phyloP scores from a whole-genome alignment of 2,888 invertebrate species.

The Steinernema hermaphroditum region DNA sequence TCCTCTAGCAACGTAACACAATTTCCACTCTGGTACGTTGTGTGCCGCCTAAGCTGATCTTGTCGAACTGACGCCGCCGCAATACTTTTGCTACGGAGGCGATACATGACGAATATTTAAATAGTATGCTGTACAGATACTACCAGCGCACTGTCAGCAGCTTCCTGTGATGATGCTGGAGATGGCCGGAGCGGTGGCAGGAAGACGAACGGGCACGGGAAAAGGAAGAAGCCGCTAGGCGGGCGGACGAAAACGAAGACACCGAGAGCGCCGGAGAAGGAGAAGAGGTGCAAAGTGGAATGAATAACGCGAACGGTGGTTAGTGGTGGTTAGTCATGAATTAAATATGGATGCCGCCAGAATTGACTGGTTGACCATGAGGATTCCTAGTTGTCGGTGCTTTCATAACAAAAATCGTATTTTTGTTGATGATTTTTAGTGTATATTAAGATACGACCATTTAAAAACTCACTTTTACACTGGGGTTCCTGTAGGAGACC shows the following conservation, averaged over 20 bases:
- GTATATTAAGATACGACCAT: background rate
- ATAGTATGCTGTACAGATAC: background rate
- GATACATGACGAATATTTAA: constrained; percentile 9
- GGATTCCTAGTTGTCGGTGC: background rate
- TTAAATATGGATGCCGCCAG: constrained; percentile 17
- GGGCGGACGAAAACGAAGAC: background rate
- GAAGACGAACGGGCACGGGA: background rate
- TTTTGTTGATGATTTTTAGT: constrained; percentile 1
- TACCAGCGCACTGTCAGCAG: too few relatives aligned
- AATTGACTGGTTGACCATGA: background rate
- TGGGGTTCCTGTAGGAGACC: constrained; percentile 59
- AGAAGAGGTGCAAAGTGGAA: constrained; percentile 26
- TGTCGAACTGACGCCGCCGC: background rate
- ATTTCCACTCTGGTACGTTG: background rate
- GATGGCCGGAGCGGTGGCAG: background rate
- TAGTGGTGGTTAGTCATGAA: constrained; percentile 26
- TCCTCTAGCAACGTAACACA: background rate
- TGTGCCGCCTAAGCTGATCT: background rate
- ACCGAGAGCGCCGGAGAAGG: background rate
- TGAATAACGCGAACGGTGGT: constrained; percentile 22
- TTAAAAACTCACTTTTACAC: constrained; percentile 53
- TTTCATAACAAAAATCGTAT: constrained; percentile 13
- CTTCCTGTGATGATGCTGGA: background rate
- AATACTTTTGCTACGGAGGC: background rate
- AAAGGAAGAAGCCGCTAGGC: background rate